phyloP scores from a whole-genome alignment of 2,113 vertebrate genomes.

The Panthera uncia region DNA sequence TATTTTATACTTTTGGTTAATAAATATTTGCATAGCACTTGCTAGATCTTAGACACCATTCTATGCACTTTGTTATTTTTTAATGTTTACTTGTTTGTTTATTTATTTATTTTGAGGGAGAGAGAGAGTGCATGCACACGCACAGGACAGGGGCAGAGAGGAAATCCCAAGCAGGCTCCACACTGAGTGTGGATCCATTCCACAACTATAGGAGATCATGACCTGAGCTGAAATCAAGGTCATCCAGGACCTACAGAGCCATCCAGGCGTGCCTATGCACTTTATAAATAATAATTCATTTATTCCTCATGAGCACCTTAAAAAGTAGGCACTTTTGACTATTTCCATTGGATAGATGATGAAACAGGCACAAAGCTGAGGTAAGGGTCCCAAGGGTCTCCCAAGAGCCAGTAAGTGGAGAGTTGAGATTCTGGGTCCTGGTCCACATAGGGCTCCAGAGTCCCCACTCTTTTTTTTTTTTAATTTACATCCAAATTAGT shows the following conservation, averaged over 20 bases:
- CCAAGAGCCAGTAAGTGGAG: not conserved
- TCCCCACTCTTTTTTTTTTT: not conserved
- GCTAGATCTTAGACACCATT: not conserved
- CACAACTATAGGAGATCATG: too few relatives aligned
- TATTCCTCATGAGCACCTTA: not conserved
- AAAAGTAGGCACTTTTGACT: not conserved
- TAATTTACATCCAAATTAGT: too few relatives aligned
- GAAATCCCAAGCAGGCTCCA: too few relatives aligned
- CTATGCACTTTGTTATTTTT: not conserved
- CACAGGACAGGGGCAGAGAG: too few relatives aligned
- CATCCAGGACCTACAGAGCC: too few relatives aligned
- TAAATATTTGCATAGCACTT: not conserved
- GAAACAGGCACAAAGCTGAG: not conserved
- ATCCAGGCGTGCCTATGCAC: not conserved
- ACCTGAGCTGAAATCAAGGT: too few relatives aligned
- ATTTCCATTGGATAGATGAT: not conserved
- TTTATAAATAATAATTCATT: not conserved
- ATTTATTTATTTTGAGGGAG: too few relatives aligned
- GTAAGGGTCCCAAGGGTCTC: not conserved
- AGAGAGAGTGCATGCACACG: too few relatives aligned
- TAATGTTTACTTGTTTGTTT: too few relatives aligned
- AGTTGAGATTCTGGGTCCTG: not conserved
- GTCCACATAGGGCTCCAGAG: not conserved
- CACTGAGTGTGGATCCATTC: too few relatives aligned
- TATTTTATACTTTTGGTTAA: conserved; percentile 48